phyloP scores from a whole-genome alignment of 1,140 invertebrate species.

The Drosophila obscura region DNA sequence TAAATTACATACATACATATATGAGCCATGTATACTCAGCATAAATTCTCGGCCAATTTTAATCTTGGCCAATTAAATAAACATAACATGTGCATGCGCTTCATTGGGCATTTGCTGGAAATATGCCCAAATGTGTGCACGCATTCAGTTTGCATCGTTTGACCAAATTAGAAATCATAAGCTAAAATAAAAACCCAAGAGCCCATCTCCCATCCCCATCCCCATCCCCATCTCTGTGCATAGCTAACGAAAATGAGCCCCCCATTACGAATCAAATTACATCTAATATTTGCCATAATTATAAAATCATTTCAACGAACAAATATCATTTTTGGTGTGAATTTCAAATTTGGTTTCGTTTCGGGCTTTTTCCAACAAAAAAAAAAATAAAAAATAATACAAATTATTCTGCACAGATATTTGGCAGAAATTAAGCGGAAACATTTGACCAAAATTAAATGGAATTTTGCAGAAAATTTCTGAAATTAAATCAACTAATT shows the following conservation, averaged over 20 bases:
- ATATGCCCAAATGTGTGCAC: neutral
- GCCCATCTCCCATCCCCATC: neutral
- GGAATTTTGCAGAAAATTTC: neutral
- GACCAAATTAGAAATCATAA: constrained; percentile 41
- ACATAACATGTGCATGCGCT: constrained; percentile 56
- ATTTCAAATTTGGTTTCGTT: constrained; percentile 23
- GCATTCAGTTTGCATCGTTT: constrained; percentile 32
- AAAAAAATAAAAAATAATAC: neutral
- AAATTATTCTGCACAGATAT: neutral
- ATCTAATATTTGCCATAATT: constrained; percentile 31
- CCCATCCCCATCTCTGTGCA: constrained; percentile 6
- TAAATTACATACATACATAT: constrained; percentile 11
- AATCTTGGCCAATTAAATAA: constrained; percentile 67
- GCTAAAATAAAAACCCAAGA: constrained; percentile 1
- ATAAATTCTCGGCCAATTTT: constrained; percentile 24
- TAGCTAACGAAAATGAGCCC: neutral
- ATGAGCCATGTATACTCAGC: neutral
- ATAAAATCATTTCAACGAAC: constrained; percentile 13
- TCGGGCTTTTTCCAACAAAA: neutral
- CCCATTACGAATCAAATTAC: neutral
- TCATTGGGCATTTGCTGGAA: constrained; percentile 53
- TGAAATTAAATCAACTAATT: too few species aligned
- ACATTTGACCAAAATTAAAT: neutral
- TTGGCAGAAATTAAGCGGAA: neutral
- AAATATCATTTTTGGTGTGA: neutral